Conservation (phyloP, 2,113 vertebrate genomes). For the Okapia johnstoni region DNA sequence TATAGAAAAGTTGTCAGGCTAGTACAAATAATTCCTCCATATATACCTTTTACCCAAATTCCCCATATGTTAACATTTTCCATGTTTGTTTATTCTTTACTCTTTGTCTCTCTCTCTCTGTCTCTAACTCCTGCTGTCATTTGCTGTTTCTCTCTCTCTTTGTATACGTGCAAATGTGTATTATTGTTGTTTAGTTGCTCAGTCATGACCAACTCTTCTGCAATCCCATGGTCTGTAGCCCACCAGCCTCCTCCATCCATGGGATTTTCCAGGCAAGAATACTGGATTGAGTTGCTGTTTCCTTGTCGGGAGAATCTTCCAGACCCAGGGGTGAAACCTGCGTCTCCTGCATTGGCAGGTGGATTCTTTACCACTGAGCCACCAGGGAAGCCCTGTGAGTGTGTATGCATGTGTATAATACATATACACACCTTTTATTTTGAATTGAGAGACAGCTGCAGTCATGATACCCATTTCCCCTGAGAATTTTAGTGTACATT, state of each 20-base stretch:
- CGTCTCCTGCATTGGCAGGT: background rate
- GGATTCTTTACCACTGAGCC: background rate
- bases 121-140: background rate
- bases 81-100: background rate
- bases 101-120: background rate
- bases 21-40: background rate
- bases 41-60: background rate
- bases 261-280: background rate
- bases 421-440: background rate
- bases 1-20: background rate
- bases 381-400: background rate
- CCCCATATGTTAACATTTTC: background rate
- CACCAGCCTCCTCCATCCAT: background rate
- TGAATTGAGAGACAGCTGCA: background rate
- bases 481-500: background rate
- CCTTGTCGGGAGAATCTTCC: background rate
- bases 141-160: background rate
- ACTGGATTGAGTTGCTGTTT: background rate
- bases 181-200: background rate
- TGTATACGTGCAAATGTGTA: background rate
- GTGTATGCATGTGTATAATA: background rate
- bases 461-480: background rate
- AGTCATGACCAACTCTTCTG: background rate
- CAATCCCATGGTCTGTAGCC: background rate
- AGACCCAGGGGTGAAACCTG: background rate